Evolutionary conservation across 2,888 invertebrate genomes (phyloP), one percentile per base, ranked within the genome.

Genomic region (Brenthis daphne): DNA sequence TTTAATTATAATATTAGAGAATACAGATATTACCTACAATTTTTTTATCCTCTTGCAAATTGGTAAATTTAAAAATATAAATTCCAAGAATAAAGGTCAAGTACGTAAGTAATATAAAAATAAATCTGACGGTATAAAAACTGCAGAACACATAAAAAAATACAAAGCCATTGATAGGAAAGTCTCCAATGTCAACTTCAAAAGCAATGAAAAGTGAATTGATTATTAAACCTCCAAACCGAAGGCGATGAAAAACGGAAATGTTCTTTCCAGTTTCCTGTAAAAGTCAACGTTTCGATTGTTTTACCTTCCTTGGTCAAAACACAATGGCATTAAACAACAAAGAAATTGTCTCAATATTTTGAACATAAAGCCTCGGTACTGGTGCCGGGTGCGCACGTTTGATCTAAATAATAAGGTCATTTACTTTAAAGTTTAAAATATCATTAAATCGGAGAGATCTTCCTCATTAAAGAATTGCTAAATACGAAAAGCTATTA

Each of bases 211-310:
- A 64, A 64, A 64, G 14, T 68, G 57, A 58, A 60, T 50, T 50
- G n/a, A 65, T 60, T 48, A 48, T 50, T 50, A 29, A 60, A 33
- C 57, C 64, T 65, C 55, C 24, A 68, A 65, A 68, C 54, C 11
- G 54, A 43, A 68, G 63, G 60, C 33, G 20, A 67, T 57, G 68
- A 55, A 64, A 60, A 58, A 65, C 58, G 68, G 68, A 68, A 65
- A 65, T 43, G 55, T 20, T 48, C 33, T 37, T 68, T 68, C 68
- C 65, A 60, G 60, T 61, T 68, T 68, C 68, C 65, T 65, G 60
- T 61, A 63, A 63, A 63, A 57, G 67, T 67, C 61, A 63, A 67
- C 37, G 56, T 14, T 63, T 56, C 51, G 56, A 57, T 67, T 67
- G 56, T 57, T 51, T 48, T 24, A 8, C 47, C 57, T 37, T 63